Conservation (phyloP, 2,113 vertebrate species). For the Gallinago paraguaiae region DNA sequence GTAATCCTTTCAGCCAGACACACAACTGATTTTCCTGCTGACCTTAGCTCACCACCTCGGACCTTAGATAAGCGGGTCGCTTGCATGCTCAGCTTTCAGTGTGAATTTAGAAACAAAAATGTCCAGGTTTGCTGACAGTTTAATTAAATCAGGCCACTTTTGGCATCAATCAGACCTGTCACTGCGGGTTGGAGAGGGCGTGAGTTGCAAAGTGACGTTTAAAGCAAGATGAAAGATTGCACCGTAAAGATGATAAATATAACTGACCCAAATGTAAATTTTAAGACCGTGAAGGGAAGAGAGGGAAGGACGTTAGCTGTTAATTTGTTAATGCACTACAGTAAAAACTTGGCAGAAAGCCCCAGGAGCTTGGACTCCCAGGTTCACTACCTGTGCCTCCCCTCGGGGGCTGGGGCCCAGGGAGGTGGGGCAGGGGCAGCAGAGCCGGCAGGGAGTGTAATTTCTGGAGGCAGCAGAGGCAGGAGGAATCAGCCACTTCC, state of each 20-base stretch:
- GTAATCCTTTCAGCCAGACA: constrained; percentile 32
- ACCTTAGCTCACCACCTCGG: constrained; percentile 57
- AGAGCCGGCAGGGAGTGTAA: background rate
- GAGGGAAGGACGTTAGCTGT: background rate
- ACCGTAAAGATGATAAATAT: constrained; percentile 42
- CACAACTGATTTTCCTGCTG: constrained; percentile 53
- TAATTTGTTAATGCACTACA: constrained; percentile 43
- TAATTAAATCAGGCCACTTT: constrained; percentile 71
- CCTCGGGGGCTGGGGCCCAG: background rate
- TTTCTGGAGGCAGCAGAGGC: background rate
- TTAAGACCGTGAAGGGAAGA: background rate
- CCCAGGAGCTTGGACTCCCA: background rate
- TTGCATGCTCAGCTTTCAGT: constrained; percentile 43
- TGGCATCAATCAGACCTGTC: constrained; percentile 49
- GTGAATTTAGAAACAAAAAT: constrained; percentile 46
- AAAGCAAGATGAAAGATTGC: constrained; percentile 27
- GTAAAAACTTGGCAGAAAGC: background rate
- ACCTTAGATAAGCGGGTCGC: constrained; percentile 63
- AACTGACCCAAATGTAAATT: constrained; percentile 47
- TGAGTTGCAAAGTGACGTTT: constrained; percentile 7
- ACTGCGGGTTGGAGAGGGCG: background rate
- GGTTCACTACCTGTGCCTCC: background rate
- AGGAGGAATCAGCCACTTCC: background rate
- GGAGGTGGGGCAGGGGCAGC: background rate
- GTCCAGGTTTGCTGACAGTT: constrained; percentile 64